Evolutionary conservation across 2,113 vertebrate species (phyloP).

Genomic region (Lontra canadensis): DNA sequence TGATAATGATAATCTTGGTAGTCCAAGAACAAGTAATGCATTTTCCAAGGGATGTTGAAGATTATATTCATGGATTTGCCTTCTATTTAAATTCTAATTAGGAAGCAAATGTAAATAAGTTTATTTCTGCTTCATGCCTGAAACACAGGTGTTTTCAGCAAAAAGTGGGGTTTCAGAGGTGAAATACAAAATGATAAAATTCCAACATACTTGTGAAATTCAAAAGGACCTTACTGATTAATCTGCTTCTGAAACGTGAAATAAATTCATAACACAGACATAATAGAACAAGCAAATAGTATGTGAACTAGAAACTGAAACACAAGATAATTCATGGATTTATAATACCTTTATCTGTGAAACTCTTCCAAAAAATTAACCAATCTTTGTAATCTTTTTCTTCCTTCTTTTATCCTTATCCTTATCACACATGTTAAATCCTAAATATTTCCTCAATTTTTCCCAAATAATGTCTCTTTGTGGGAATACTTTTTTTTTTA

Average conservation of each 20-base stretch:
- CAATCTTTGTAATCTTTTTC: neutral
- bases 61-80: neutral
- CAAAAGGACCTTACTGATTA: neutral
- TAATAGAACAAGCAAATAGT: neutral
- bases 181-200: neutral
- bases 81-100: constrained; percentile 48
- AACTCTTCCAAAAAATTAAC: neutral
- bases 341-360: neutral
- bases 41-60: neutral
- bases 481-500: neutral
- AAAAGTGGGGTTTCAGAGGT: neutral
- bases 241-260: neutral
- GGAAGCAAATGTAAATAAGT: neutral
- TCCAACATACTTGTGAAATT: neutral
- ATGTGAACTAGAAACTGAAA: neutral
- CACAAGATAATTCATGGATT: neutral
- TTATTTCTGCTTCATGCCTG: neutral
- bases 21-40: neutral
- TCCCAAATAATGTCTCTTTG: neutral
- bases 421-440: neutral
- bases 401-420: neutral
- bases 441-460: neutral
- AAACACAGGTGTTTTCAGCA: neutral
- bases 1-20: neutral
- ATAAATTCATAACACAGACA: neutral